Percentiles rank a stretch among this genome's conserved stretches.
These are phyloP conservation scores for Kryphioiulus occultus DNA, from an alignment of 2,888 invertebrate species.

Conservation along the genomic window DNA sequence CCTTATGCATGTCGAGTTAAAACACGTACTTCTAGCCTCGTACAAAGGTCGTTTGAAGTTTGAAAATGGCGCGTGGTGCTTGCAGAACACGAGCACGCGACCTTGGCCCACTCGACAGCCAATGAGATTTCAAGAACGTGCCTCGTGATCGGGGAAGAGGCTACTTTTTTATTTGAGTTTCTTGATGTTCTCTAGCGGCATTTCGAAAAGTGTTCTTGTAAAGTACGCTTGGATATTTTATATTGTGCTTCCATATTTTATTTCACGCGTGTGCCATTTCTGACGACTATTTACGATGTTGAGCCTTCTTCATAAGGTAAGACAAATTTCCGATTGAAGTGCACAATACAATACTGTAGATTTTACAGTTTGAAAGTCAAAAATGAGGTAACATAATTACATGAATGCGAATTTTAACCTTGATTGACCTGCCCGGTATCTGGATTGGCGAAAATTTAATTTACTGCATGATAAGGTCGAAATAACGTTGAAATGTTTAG, in stretches of 20 bases:
- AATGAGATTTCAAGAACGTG: not conserved
- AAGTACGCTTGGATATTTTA: not conserved
- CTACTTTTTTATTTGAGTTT: not conserved
- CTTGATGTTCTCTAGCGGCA: not conserved
- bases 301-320: not conserved
- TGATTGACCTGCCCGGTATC: not conserved
- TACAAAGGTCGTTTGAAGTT: not conserved
- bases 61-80: not conserved
- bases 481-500: too few species aligned
- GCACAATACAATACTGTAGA: too few species aligned
- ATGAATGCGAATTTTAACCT: not conserved
- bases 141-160: not conserved
- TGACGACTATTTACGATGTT: not conserved
- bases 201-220: not conserved
- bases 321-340: not conserved
- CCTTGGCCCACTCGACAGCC: not conserved
- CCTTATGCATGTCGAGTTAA: too few species aligned
- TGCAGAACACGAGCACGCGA: not conserved
- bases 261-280: not conserved
- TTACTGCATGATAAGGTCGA: too few species aligned
- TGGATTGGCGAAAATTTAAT: too few species aligned
- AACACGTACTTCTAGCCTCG: too few species aligned
- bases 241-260: not conserved
- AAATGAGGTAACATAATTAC: too few species aligned
- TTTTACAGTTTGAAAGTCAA: too few species aligned